Percentiles rank a stretch among this genome's conserved stretches.
phyloP scores from a whole-genome alignment of 1,140 invertebrate genomes.

The Sminthurides bifidus region DNA sequence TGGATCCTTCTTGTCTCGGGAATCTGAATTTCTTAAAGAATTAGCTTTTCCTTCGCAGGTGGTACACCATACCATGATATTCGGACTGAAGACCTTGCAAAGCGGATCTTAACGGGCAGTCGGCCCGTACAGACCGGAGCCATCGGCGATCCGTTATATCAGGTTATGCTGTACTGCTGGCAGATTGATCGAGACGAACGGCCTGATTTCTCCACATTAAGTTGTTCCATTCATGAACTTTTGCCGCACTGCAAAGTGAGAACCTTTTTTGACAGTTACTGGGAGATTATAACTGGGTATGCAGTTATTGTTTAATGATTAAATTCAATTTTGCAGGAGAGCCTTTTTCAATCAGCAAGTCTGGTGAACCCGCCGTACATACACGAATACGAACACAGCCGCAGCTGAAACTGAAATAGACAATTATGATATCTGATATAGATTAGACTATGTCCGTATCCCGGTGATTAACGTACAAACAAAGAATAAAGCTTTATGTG shows the following conservation, averaged over 20 bases:
- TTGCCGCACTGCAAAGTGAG: constrained; percentile 26
- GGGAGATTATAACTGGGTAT: neutral
- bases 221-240: constrained; percentile 29
- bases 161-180: constrained; percentile 73
- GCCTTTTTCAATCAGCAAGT: constrained; percentile 22
- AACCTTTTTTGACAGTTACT: neutral
- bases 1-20: neutral
- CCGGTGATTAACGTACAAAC: too few relatives aligned
- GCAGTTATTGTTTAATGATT: neutral
- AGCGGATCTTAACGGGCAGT: constrained; percentile 52
- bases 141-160: constrained; percentile 59
- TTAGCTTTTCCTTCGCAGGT: constrained; percentile 36
- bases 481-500: too few relatives aligned
- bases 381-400: constrained; percentile 25
- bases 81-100: constrained; percentile 51
- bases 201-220: constrained; percentile 44
- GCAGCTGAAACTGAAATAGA: too few relatives aligned
- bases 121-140: constrained; percentile 57
- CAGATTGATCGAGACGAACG: constrained; percentile 65
- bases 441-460: too few relatives aligned
- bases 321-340: constrained; percentile 23
- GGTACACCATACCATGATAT: constrained; percentile 63
- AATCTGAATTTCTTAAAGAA: neutral
- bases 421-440: too few relatives aligned
- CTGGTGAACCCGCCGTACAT: constrained; percentile 28